Conservation (phyloP, 2,888 invertebrate species). For the Caenorhabditis afra region DNA sequence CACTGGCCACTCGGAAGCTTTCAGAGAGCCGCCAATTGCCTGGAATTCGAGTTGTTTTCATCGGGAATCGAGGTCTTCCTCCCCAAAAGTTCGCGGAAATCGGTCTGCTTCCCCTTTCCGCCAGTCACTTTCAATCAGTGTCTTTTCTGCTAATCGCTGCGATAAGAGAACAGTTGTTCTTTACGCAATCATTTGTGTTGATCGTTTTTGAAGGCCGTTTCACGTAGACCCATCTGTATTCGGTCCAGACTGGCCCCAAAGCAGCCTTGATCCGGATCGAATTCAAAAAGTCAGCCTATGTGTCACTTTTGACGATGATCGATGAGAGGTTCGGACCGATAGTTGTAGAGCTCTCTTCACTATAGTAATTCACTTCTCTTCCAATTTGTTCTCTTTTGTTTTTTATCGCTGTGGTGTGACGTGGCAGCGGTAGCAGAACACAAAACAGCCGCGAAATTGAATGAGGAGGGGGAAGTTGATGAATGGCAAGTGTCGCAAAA, state of each 20-base stretch:
- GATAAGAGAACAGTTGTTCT: conserved; percentile 44
- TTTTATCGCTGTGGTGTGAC: no score
- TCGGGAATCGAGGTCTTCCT: background rate
- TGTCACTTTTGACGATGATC: conserved; percentile 42
- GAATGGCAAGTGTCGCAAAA: conserved; percentile 34
- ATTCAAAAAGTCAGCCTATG: background rate
- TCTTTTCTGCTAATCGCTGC: conserved; percentile 7
- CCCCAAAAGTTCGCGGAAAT: background rate
- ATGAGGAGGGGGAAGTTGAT: conserved; percentile 3
- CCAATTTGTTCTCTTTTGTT: conserved; percentile 9
- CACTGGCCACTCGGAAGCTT: background rate
- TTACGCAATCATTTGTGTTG: conserved; percentile 21
- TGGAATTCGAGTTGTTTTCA: conserved; percentile 14
- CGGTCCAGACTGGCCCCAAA: background rate
- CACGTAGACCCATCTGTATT: background rate
- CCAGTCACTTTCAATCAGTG: conserved; percentile 25
- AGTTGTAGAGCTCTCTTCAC: conserved; percentile 4
- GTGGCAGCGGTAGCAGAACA: background rate
- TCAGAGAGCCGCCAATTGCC: conserved; percentile 5
- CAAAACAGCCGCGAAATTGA: conserved; percentile 1
- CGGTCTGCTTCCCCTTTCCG: conserved; percentile 5
- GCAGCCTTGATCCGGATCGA: background rate
- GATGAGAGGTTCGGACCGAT: conserved; percentile 6
- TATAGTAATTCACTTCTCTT: background rate
- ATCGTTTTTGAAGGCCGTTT: conserved; percentile 1